These are phyloP conservation scores for Pomatorhinus ruficollis DNA, from an alignment of 2,113 vertebrate genomes.

Conservation along the genomic window DNA sequence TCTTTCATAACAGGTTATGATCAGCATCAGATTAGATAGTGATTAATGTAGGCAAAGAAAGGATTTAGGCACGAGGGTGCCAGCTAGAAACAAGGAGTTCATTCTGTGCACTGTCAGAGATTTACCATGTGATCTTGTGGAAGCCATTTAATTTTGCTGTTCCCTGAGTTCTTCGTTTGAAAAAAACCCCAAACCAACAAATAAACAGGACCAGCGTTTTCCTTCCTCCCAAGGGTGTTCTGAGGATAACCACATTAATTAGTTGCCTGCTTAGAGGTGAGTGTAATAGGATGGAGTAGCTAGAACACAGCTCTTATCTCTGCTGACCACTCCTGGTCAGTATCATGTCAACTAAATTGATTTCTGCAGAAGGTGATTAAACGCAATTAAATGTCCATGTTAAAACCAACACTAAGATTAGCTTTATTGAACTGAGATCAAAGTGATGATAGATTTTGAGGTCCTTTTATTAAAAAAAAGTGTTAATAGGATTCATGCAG, in stretches of 20 bases:
- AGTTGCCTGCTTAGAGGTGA: neutral
- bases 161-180: neutral
- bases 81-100: neutral
- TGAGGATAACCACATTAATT: constrained; percentile 16
- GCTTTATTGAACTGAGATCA: constrained; percentile 33
- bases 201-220: neutral
- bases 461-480: constrained; percentile 20
- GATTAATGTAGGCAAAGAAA: neutral
- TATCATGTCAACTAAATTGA: constrained; percentile 46
- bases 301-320: constrained; percentile 41
- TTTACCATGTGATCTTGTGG: neutral
- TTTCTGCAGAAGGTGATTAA: constrained; percentile 52
- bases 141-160: neutral
- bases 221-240: neutral
- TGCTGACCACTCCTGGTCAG: constrained; percentile 28
- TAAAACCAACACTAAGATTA: constrained; percentile 23
- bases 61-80: neutral
- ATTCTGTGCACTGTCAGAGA: neutral
- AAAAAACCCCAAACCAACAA: neutral
- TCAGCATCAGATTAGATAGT: neutral
- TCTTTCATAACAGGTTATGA: neutral
- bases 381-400: constrained; percentile 32
- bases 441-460: constrained; percentile 31
- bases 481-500: constrained; percentile 7
- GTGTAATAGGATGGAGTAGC: neutral